These are phyloP conservation scores for Phasia obesa DNA, from an alignment of 2,888 invertebrate species.

Conservation along the genomic window DNA sequence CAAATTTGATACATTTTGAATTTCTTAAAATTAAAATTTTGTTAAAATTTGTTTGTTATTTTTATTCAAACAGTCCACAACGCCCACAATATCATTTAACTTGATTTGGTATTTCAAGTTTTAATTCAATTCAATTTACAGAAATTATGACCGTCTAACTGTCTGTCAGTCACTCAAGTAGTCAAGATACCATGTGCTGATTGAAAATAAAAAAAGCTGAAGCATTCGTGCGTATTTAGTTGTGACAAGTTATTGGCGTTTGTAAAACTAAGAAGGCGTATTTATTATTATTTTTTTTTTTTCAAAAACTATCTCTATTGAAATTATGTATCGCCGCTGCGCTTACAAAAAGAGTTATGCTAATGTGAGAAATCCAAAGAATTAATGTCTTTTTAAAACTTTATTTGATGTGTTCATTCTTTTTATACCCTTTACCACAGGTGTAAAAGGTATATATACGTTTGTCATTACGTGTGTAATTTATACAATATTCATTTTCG, in stretches of 20 bases:
- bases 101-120: conserved; percentile 24
- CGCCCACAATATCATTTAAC: conserved; percentile 35
- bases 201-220: not conserved
- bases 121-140: conserved; percentile 22
- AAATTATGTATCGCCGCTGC: not conserved
- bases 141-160: conserved; percentile 2
- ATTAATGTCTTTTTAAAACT: too few species aligned
- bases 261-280: conserved; percentile 51
- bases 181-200: conserved; percentile 16
- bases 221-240: conserved; percentile 1
- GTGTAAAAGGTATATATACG: too few species aligned
- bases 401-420: too few species aligned
- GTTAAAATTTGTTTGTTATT: conserved; percentile 3
- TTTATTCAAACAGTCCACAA: conserved; percentile 15
- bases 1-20: not conserved
- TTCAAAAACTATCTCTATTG: not conserved
- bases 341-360: not conserved
- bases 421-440: too few species aligned
- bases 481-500: too few species aligned
- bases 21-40: not conserved
- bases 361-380: not conserved
- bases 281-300: not conserved
- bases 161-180: conserved; percentile 22
- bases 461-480: too few species aligned
- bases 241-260: conserved; percentile 54